Conservation (phyloP, 2,797 vertebrate genomes). For the Siniperca undulata region DNA sequence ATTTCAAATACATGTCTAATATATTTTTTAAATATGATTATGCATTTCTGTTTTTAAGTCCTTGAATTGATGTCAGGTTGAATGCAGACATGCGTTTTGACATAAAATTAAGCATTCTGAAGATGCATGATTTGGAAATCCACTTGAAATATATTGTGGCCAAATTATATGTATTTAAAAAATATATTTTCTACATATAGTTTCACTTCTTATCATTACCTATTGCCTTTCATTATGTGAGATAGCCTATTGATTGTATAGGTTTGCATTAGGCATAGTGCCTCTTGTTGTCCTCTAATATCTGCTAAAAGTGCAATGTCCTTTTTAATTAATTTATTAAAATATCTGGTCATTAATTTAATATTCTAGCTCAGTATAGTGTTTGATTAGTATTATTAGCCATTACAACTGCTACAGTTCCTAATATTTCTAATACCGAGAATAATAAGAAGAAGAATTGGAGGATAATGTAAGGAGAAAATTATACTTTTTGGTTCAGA, state of each 20-base stretch:
- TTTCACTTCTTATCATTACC: background rate
- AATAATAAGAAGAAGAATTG: background rate
- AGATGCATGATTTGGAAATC: background rate
- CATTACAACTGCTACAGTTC: background rate
- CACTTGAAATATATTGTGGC: background rate
- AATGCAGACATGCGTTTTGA: background rate
- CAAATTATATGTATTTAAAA: background rate
- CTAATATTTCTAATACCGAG: background rate
- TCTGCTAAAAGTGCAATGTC: background rate
- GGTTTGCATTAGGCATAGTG: background rate
- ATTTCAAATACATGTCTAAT: background rate
- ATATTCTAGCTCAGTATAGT: background rate
- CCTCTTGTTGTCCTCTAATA: background rate
- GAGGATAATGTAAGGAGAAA: background rate
- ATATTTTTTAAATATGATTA: background rate
- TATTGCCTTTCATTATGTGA: background rate
- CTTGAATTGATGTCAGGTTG: background rate
- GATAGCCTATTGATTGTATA: background rate
- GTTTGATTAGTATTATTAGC: background rate
- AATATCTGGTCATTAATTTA: background rate
- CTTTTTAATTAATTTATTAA: background rate
- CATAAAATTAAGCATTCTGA: background rate
- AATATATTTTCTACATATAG: background rate
- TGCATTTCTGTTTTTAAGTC: background rate
- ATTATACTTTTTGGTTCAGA: conserved; percentile 10